Conservation (phyloP, 2,113 vertebrate genomes). For the Rhodinocichla rosea region DNA sequence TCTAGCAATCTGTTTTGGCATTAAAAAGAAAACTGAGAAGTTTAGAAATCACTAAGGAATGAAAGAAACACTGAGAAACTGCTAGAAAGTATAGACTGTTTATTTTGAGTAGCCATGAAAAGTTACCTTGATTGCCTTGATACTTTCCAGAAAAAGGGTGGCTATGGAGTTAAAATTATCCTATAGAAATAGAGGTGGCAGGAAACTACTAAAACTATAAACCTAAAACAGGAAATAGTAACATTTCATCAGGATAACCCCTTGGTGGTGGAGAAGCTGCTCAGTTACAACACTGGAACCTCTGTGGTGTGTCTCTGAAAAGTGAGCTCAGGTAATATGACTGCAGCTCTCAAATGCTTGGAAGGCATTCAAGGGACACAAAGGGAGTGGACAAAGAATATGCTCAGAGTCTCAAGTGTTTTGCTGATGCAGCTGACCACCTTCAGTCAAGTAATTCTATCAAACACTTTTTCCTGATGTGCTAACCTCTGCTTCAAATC, state of each 20-base stretch:
- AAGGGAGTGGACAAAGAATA: background rate
- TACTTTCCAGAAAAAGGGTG: background rate
- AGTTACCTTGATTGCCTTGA: background rate
- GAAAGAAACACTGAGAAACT: background rate
- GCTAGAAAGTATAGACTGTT: background rate
- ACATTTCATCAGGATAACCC: background rate
- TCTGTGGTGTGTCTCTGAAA: background rate
- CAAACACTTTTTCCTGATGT: background rate
- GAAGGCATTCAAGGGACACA: background rate
- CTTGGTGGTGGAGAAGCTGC: background rate
- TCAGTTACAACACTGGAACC: background rate
- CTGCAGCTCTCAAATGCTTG: background rate
- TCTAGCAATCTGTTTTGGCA: background rate
- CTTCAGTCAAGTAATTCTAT: background rate
- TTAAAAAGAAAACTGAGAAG: background rate
- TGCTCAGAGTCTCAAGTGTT: background rate
- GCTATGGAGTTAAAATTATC: background rate
- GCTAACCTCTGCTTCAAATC: background rate
- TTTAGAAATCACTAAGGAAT: background rate
- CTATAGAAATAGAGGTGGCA: background rate
- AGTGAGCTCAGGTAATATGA: background rate
- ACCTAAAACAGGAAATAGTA: background rate
- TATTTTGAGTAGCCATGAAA: background rate
- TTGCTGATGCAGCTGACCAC: background rate
- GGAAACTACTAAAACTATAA: background rate